These are phyloP conservation scores for Malthinus flaveolus DNA, from an alignment of 2,888 invertebrate species.

Conservation along the genomic window DNA sequence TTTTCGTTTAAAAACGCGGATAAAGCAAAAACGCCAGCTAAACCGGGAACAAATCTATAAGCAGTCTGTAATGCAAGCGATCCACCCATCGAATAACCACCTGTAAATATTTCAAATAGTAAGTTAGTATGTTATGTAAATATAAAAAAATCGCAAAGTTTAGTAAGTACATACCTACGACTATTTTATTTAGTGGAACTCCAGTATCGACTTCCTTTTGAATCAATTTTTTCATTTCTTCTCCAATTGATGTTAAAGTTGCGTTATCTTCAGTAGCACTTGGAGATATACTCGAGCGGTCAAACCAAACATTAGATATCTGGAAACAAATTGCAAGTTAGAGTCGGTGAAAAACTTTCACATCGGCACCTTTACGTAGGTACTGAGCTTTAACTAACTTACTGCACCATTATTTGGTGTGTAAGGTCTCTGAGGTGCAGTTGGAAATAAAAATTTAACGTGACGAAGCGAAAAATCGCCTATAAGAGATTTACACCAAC, in stretches of 20 bases:
- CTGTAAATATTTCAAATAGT: constrained; percentile 37
- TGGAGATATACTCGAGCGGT: constrained; percentile 66
- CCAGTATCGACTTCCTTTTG: constrained; percentile 67
- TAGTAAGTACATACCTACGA: constrained; percentile 64
- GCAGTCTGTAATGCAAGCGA: constrained; percentile 74
- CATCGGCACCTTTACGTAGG: too few species aligned
- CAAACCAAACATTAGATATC: constrained; percentile 77
- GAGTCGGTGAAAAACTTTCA: too few species aligned
- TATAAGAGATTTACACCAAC: constrained; percentile 64
- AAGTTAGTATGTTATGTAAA: too few species aligned
- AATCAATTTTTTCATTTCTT: constrained; percentile 63
- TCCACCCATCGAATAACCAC: constrained; percentile 89
- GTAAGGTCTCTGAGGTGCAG: constrained; percentile 76
- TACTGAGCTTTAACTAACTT: constrained; percentile 41
- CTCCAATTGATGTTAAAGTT: constrained; percentile 62
- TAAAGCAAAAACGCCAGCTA: constrained; percentile 76
- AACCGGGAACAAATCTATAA: constrained; percentile 65
- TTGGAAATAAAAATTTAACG: constrained; percentile 76
- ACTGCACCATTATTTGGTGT: constrained; percentile 64
- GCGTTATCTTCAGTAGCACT: constrained; percentile 64
- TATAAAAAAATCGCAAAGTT: constrained; percentile 8
- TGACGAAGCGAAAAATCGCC: constrained; percentile 69
- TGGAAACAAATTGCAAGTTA: constrained; percentile 27
- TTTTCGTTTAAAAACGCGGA: constrained; percentile 76
- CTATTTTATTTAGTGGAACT: constrained; percentile 69